Base-by-base conservation (phyloP, 2,888 invertebrate species). In the Drosophila rubida region DNA sequence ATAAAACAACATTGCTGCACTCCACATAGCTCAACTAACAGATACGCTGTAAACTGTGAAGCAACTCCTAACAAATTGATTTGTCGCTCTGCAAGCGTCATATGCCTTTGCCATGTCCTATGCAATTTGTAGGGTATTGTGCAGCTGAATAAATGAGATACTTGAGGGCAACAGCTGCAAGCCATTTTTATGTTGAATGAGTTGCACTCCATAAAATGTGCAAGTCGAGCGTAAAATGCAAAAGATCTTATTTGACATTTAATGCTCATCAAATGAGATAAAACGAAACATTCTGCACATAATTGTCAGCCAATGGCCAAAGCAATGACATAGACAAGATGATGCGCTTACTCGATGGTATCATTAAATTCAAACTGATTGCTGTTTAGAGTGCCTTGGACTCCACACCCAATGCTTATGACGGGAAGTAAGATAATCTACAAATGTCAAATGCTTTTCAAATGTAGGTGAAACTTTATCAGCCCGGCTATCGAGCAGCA, bases 171-270 rank as follows among this genome's bases (percentile, higher is more conserved):
- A 22, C 41, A 50, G 25, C 58, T 46, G 8, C 13, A 44, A 14
- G 39, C 19, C 46, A n/a, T 42, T 57, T 27, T 49, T 19, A 37
- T 51, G 42, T 23, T 62, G 48, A 64, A 50, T 71, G 67, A 69
- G 59, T n/a, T 62, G 39, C 27, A 60, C 41, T 66, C 53, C 61
- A 69, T 80, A 67, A 80, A 87, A 69, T 65, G 16, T 62, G 69
- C 49, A 78, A 65, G 19, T 53, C 49, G 37, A 51, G 59, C 54
- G 30, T 27, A 57, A 61, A 72, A 63, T 63, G 59, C 44, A 16
- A 49, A 42, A 42, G 19, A 65, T 60, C 39, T 73, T 41, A 69
- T 69, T 60, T 58, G 51, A 23, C 53, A 58, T 58, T 70, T 45
- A 57, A 37, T 46, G 44, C 30, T 49, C 48, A 45, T 63, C n/a